phyloP scores from a whole-genome alignment of 1,140 invertebrate species.

The Pachyrhynchus sulphureomaculatus region DNA sequence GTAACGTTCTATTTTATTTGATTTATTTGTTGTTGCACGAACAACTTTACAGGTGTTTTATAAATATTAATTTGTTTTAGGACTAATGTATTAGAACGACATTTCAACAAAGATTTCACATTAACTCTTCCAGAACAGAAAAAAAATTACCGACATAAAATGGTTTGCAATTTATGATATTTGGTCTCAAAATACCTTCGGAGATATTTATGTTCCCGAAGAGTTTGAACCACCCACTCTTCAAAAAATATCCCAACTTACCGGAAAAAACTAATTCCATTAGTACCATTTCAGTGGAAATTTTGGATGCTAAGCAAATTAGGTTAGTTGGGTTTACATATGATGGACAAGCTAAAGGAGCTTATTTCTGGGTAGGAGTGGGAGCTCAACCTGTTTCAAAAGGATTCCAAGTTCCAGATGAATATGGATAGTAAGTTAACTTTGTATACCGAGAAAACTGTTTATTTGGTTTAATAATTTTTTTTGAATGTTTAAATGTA shows the following conservation, averaged over 20 bases:
- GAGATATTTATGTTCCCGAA: conserved; percentile 87
- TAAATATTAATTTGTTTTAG: too few species aligned
- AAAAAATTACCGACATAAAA: conserved; percentile 82
- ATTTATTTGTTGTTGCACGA: too few species aligned
- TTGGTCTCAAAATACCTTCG: conserved; percentile 81
- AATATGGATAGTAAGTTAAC: conserved; percentile 88
- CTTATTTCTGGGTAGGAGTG: conserved; percentile 86
- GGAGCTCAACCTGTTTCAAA: conserved; percentile 78
- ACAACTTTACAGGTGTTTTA: too few species aligned
- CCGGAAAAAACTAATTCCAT: conserved; percentile 68
- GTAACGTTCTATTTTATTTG: too few species aligned
- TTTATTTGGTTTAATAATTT: neutral
- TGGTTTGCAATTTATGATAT: conserved; percentile 92
- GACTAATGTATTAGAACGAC: conserved; percentile 82
- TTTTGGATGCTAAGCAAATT: conserved; percentile 82
- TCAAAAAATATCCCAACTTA: conserved; percentile 70
- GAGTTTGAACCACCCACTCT: conserved; percentile 85
- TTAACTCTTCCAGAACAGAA: conserved; percentile 82
- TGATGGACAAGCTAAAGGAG: conserved; percentile 72
- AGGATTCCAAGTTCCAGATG: conserved; percentile 83
- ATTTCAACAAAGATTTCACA: conserved; percentile 84
- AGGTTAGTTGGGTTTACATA: conserved; percentile 74
- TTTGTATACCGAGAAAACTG: conserved; percentile 3
- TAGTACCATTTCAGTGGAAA: conserved; percentile 70
- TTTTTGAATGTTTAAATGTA: neutral